Conservation (phyloP, 2,797 vertebrate species). For the Characodon lateralis region DNA sequence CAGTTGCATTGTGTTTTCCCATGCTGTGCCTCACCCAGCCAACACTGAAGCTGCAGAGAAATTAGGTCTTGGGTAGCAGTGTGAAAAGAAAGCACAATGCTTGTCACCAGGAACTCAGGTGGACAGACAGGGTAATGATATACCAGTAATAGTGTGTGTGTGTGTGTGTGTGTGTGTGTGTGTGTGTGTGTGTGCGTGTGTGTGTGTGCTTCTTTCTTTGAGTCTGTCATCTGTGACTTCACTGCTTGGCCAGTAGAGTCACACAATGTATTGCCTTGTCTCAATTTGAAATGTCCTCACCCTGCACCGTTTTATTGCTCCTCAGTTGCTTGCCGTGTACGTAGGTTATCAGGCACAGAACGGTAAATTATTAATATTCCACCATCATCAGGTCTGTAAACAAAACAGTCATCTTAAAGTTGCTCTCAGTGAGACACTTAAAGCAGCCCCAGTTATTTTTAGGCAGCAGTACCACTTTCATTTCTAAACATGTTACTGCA, state of each 20-base stretch:
- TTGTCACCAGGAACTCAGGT: slow-evolving; percentile 46
- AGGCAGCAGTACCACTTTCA: not conserved
- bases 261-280: not conserved
- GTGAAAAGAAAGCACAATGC: slow-evolving; percentile 36
- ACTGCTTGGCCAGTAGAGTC: slow-evolving; percentile 4
- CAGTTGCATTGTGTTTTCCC: slow-evolving; percentile 52
- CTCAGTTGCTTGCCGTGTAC: not conserved
- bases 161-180: too few relatives aligned
- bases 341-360: not conserved
- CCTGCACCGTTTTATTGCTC: not conserved
- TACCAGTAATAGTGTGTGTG: slow-evolving; percentile 18
- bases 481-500: slow-evolving; percentile 3
- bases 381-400: not conserved
- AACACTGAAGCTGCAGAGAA: slow-evolving; percentile 40
- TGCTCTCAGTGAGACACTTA: not conserved
- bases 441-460: not conserved
- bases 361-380: not conserved
- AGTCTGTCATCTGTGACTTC: slow-evolving; percentile 19
- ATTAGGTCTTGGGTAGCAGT: slow-evolving; percentile 36
- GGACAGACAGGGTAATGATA: slow-evolving; percentile 23
- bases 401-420: not conserved
- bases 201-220: slow-evolving; percentile 2
- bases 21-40: slow-evolving; percentile 37
- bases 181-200: too few relatives aligned
- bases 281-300: not conserved